Base-by-base conservation (phyloP, 2,797 vertebrate genomes). In the Sebastes taczanowskii region DNA sequence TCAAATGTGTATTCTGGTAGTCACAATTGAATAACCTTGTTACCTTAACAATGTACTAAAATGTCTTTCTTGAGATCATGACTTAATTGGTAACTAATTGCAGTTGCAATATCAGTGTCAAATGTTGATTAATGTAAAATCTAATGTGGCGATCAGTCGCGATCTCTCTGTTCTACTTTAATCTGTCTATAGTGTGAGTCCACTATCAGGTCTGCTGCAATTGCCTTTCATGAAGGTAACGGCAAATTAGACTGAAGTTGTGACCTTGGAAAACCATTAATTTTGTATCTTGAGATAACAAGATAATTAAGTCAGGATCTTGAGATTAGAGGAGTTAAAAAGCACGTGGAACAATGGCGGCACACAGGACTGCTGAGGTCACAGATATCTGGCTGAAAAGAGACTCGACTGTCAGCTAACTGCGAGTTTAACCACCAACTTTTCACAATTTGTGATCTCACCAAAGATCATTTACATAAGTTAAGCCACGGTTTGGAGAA, bases 221-320 rank as follows among this genome's bases (percentile, higher is more conserved):
- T 66, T 46, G 27, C 30, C 56, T 88, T 83, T 86, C 42, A 59
- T 78, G 59, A 84, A 76, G 65, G 66, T 78, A 87, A 49, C 67
- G 20, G 81, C 70, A 91, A 52, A 83, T 76, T 82, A 82, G 27
- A 70, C 29, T 70, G 53, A 82, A 78, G 78, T 52, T 83, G 52
- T 89, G 87, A 91, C 89, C 91, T 91, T 91, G 86, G 83, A 86
- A 90, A 87, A 76, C 64, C 71, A 85, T 84, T 90, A 69, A 86
- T 87, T 88, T 86, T 72, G 71, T 59, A 91, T 84, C 78, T 81
- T 25, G 5, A 63, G 84, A 92, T 90, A 92, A 88, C 63, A 74
- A 82, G 78, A 90, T 89, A 84, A 90, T 91, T 85, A 87, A 89
- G 35, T 32, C 59, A 58, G 25, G 74, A 85, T 89, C 32, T 82